phyloP scores from a whole-genome alignment of 1,140 invertebrate genomes.

The Drosophila guanche region DNA sequence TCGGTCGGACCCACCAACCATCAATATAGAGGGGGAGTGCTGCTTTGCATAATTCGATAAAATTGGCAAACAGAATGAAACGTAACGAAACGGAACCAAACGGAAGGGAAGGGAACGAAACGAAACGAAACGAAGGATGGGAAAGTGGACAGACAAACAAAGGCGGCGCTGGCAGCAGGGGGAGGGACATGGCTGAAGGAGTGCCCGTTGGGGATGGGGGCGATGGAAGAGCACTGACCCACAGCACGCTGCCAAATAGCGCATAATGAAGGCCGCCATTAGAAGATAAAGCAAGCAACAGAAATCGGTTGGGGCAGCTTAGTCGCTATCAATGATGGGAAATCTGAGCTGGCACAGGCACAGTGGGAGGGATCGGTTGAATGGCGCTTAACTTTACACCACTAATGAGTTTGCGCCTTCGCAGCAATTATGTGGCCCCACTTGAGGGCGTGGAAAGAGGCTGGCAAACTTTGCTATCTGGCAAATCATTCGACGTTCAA shows the following conservation, averaged over 20 bases:
- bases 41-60: constrained; percentile 79
- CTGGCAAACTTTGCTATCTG: constrained; percentile 66
- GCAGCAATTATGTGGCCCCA: constrained; percentile 67
- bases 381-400: constrained; percentile 57
- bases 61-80: constrained; percentile 62
- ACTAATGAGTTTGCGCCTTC: constrained; percentile 72
- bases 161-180: constrained; percentile 16
- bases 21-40: constrained; percentile 1
- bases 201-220: not conserved
- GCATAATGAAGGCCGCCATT: constrained; percentile 75
- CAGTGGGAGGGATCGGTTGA: constrained; percentile 21
- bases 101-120: constrained; percentile 13
- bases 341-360: not conserved
- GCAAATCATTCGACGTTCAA: constrained; percentile 56
- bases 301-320: constrained; percentile 66
- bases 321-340: constrained; percentile 45
- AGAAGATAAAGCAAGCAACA: constrained; percentile 71
- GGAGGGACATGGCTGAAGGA: not conserved
- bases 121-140: constrained; percentile 18
- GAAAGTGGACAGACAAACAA: constrained; percentile 57
- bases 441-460: constrained; percentile 6
- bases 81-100: not conserved
- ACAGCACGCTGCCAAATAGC: constrained; percentile 55
- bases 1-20: not conserved
- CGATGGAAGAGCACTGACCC: constrained; percentile 34